Base-by-base conservation (phyloP, 2,797 vertebrate species). In the Anguilla megastoma region DNA sequence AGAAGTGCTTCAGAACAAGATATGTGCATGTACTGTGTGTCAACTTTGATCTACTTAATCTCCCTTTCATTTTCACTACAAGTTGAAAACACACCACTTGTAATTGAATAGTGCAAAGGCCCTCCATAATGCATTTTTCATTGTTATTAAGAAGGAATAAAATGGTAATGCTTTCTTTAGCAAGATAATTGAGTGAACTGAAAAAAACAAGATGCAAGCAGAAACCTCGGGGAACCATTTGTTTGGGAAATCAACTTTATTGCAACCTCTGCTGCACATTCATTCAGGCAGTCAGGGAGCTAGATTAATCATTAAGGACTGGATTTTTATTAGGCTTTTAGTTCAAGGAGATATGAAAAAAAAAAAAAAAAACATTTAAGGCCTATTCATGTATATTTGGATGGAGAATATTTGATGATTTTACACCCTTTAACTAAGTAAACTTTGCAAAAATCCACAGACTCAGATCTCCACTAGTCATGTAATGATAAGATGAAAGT, bases 211-310 rank as follows among this genome's bases (percentile, higher is more conserved):
- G 45, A 82, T 50, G 21, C 79, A 50, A 50, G 18, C 16, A 48
- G 50, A 79, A 82, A 82, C 79, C 79, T 50, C 18, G 24, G 79
- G 79, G 79, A 82, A 82, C 24, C 18, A 50, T 48, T 82, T 50
- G 41, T 82, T 82, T 48, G 79, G 79, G 79, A 82, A 82, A 82
- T 82, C 41, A 48, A 82, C 41, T 82, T 45, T 50, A 82, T n/a
- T 82, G 79, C 50, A 82, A 50, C 79, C 79, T 48, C 79, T 50
- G 45, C 21, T n/a, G 41, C 79, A 82, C 79, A 82, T 82, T 48
- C 27, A n/a, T n/a, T 82, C 79, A 82, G 45, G 79, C 41, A 82
- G 41, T 4, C 6, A 82, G 24, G 21, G 0, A 50, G 6, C 16
- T n/a, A 5, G 41, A 82, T n/a, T 48, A 82, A 82, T 82, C 21